Evolutionary conservation across 2,113 vertebrate species (phyloP), one percentile per base, ranked within the genome.

Genomic region (Cyanistes caeruleus): DNA sequence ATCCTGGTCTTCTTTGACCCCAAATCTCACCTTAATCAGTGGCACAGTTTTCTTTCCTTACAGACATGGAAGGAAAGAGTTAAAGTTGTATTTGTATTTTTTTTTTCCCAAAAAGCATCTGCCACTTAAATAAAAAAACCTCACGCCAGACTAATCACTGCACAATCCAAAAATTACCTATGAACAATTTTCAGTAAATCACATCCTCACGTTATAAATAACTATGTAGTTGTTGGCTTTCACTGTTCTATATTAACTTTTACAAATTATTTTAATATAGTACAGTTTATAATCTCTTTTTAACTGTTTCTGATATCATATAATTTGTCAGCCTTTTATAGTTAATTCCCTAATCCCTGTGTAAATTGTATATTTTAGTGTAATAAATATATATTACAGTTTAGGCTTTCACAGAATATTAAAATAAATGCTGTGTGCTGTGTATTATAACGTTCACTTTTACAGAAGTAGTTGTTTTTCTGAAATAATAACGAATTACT

Each of bases 1-100:
- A 10, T 7, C 14, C 60, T 1, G 0, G 0, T 10, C 33, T 24
- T 31, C 52, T 39, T 58, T 44, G 44, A 17, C 24, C 5, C 23
- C n/a, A 8, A 7, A 5, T 14, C 20, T 30, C 25, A 2, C 16
- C 58, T 51, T 33, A 68, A 5, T 20, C 58, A 3, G 4, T 4
- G 19, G 44, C 52, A 31, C 7, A 3, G 18, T 59, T 89, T 17
- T 37, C 24, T 53, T 9, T 67, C 20, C 56, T 30, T 59, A 23
- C 24, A 53, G 56, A 28, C 19, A 1, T 1, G 16, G 63, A 69
- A 88, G 17, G 37, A 62, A 65, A 24, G 27, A 55, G 21, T 44
- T 39, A 65, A 77, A 23, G 23, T 9, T 51, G 11, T 7, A 6
- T 41, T 79, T 78, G 6, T 33, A 20, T 60, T 37, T 2, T 44